These are phyloP conservation scores for Parnassius orleans DNA, from an alignment of 2,888 invertebrate species.

Conservation along the genomic window DNA sequence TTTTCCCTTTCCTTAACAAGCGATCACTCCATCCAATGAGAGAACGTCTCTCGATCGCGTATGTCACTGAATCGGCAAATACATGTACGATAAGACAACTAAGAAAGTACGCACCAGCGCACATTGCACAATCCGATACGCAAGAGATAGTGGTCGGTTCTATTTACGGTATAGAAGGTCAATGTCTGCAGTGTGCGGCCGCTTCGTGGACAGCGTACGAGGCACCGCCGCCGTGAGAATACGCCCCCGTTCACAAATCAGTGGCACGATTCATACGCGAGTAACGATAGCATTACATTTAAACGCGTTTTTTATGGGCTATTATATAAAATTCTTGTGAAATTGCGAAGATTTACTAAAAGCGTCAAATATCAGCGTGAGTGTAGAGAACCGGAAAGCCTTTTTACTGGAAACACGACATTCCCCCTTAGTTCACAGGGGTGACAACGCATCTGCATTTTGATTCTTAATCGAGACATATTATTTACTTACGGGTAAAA, in stretches of 20 bases:
- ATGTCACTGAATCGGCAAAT: constrained; percentile 10
- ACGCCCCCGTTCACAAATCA: constrained; percentile 31
- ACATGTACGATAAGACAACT: constrained; percentile 14
- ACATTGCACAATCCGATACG: constrained; percentile 39
- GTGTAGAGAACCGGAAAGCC: too few relatives aligned
- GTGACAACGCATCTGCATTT: too few relatives aligned
- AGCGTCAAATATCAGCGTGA: too few relatives aligned
- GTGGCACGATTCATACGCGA: constrained; percentile 18
- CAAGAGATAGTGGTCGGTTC: constrained; percentile 44
- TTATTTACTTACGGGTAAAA: too few relatives aligned
- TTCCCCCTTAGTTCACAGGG: too few relatives aligned
- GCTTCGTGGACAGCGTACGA: constrained; percentile 22
- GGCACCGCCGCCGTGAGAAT: constrained; percentile 24
- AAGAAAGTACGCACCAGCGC: constrained; percentile 24
- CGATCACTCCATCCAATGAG: neutral
- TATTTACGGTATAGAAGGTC: constrained; percentile 65
- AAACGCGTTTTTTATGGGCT: constrained; percentile 16
- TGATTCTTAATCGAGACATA: too few relatives aligned
- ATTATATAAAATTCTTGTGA: neutral
- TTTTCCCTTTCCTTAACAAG: constrained; percentile 21
- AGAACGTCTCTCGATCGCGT: neutral
- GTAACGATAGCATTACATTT: constrained; percentile 29
- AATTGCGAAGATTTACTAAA: too few relatives aligned
- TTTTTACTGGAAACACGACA: too few relatives aligned
- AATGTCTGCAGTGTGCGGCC: constrained; percentile 61